Evolutionary conservation across 1,140 invertebrate genomes (phyloP), one percentile per base, ranked within the genome.

Genomic region (Globodera ellingtonae): DNA sequence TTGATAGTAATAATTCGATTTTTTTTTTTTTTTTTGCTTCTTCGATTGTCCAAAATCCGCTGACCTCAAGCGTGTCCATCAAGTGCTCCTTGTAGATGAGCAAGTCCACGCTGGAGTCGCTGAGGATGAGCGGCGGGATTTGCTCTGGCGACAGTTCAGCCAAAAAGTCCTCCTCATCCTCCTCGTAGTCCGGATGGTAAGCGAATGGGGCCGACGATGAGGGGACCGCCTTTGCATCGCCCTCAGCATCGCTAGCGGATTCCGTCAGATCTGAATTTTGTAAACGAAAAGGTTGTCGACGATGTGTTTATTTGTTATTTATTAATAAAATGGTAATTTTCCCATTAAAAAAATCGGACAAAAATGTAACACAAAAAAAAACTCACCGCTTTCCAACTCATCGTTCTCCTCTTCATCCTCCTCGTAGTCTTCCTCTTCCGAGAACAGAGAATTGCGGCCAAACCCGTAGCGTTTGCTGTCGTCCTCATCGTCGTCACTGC

Each of bases 51-150:
- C 48, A 52, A 52, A 52, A 0, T 52, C 50, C 50, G 50, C 50
- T 52, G 7, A 85, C 83, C 82, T 84, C 83, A 13, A 85, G 48
- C 48, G 84, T 74, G 24, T 83, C 65, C 52, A 84, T 73, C 8
- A 84, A 48, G 47, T 73, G 75, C 10, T 84, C 81, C 15, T 66
- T 79, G 21, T 84, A 79, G 72, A 84, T 66, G 56, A 84, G 82
- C 48, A 84, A 78, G 71, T 84, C 83, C 44, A 65, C 65, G 71
- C 84, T 85, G 7, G 72, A 67, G 9, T 72, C 56, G 8, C 83
- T 83, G 5, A 84, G 70, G 6, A 44, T 13, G 59, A 84, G 69
- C 47, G 67, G 9, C 35, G 83, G 83, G 9, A 84, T 79, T 47
- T 72, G 47, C 3, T 83, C 84, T 3, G 13, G 7, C 13, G 71